These are phyloP conservation scores for Ceyx melanurus DNA, from an alignment of 2,113 vertebrate genomes.

Conservation along the genomic window DNA sequence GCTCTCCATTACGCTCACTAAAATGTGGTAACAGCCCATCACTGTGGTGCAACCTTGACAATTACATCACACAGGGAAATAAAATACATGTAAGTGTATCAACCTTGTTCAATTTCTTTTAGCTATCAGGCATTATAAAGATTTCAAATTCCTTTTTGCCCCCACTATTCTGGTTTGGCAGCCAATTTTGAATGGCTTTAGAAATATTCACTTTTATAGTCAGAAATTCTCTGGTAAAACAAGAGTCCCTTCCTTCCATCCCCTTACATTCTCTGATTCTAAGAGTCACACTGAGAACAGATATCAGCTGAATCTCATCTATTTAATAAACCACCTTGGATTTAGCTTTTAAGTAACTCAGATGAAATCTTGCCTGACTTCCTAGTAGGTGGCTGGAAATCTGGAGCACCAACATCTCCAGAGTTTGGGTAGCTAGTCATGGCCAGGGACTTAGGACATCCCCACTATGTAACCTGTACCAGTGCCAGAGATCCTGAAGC, in stretches of 20 bases:
- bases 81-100: accelerated
- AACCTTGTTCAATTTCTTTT: neutral
- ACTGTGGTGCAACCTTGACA: neutral
- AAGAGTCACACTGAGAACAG: neutral
- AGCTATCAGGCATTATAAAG: neutral
- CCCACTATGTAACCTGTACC: neutral
- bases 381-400: neutral
- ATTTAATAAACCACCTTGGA: neutral
- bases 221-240: neutral
- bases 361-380: neutral
- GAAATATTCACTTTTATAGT: neutral
- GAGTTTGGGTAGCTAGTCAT: neutral
- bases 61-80: neutral
- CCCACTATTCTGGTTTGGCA: neutral
- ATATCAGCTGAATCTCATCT: neutral
- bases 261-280: too few relatives aligned
- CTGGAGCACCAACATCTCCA: accelerated
- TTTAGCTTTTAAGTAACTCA: neutral
- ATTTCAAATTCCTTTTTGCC: neutral
- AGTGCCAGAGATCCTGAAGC: neutral
- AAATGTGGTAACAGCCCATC: neutral
- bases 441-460: neutral
- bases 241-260: neutral
- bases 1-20: neutral
- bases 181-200: neutral